Evolutionary conservation across 2,113 vertebrate species (phyloP).

Genomic region (Motacilla alba): DNA sequence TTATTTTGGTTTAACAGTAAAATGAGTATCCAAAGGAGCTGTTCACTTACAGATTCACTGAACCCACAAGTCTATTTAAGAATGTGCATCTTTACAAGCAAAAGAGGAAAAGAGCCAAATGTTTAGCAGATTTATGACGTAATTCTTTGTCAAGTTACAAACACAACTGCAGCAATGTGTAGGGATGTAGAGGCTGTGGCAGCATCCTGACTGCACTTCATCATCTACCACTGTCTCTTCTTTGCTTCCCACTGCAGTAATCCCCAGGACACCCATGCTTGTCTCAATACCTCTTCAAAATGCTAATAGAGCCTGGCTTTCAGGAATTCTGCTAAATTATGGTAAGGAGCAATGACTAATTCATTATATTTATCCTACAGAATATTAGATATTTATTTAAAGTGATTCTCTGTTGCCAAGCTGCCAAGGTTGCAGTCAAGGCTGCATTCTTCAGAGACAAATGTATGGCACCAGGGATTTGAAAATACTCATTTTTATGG

Average conservation of each 20-base stretch:
- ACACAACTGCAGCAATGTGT: not conserved
- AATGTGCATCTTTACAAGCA: not conserved
- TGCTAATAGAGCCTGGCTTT: not conserved
- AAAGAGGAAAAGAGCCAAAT: not conserved
- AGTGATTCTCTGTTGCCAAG: not conserved
- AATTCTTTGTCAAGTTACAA: not conserved
- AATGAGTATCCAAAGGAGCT: not conserved
- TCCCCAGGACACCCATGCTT: not conserved
- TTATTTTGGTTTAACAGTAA: not conserved
- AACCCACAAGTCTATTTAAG: not conserved
- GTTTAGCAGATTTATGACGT: not conserved
- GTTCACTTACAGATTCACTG: not conserved
- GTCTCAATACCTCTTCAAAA: not conserved
- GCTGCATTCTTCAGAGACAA: not conserved
- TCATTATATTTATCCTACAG: not conserved
- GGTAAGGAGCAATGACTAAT: constrained; percentile 4
- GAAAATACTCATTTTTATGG: not conserved
- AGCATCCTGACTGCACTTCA: not conserved
- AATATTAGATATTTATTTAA: constrained; percentile 20
- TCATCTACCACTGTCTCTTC: not conserved
- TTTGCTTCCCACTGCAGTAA: not conserved
- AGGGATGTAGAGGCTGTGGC: not conserved
- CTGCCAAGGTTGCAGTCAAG: not conserved
- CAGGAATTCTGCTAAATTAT: not conserved
- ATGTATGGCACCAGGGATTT: not conserved